Evolutionary conservation across 2,113 vertebrate genomes (phyloP).

Genomic region (Ageneiosus marmoratus): DNA sequence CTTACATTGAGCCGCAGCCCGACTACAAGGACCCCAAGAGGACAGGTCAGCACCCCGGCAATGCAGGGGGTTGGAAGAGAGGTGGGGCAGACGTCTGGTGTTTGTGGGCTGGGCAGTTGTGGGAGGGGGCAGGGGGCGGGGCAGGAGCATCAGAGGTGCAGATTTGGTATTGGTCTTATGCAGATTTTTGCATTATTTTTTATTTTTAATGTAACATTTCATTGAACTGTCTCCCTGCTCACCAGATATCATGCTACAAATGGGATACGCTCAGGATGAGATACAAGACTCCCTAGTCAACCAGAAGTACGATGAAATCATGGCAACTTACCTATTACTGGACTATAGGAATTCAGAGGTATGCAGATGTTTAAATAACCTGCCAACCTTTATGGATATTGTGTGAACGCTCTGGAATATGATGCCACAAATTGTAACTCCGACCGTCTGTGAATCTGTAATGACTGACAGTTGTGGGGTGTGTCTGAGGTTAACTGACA

Average conservation of each 20-base stretch:
- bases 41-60: conserved; percentile 72
- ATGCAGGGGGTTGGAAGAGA: conserved; percentile 53
- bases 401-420: too few relatives aligned
- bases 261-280: conserved; percentile 78
- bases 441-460: not conserved
- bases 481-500: not conserved
- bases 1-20: conserved; percentile 77
- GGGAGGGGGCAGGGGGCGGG: conserved; percentile 4
- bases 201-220: not conserved
- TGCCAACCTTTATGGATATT: not conserved
- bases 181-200: too few relatives aligned
- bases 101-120: conserved; percentile 12
- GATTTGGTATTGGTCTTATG: conserved; percentile 19
- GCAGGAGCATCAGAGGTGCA: not conserved
- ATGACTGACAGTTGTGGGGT: not conserved
- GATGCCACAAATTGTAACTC: too few relatives aligned
- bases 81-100: conserved; percentile 50
- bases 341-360: conserved; percentile 81
- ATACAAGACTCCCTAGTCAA: conserved; percentile 79
- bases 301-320: conserved; percentile 81
- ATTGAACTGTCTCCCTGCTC: not conserved
- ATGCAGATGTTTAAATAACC: not conserved
- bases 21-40: conserved; percentile 82
- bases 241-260: conserved; percentile 78
- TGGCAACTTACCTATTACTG: conserved; percentile 82